Conservation (phyloP, 2,888 invertebrate species). For the Cordilura impudica region DNA sequence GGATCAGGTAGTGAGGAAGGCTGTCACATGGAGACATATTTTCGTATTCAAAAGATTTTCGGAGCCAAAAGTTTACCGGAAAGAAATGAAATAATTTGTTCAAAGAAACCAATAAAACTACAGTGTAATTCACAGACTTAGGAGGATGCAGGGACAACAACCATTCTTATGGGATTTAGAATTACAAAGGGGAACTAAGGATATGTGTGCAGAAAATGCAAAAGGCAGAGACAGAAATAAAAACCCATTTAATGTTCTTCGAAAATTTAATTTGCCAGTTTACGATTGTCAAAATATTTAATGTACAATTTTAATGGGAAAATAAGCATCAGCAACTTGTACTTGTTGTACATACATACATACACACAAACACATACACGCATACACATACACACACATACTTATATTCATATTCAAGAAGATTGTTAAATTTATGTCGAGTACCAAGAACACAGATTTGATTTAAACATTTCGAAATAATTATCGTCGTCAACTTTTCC, state of each 20-base stretch:
- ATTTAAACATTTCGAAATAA: not conserved
- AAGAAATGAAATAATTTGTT: no score
- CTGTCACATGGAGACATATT: no score
- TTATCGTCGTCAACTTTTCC: not conserved
- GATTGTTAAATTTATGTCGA: constrained; percentile 2
- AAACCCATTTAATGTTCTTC: constrained; percentile 15
- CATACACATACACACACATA: not conserved
- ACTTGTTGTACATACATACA: not conserved
- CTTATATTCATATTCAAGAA: not conserved
- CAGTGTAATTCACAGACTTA: no score
- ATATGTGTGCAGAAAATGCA: no score
- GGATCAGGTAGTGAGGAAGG: no score
- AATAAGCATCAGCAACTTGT: constrained; percentile 9
- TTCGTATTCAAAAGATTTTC: no score
- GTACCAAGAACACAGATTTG: not conserved
- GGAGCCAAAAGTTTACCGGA: no score
- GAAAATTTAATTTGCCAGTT: constrained; percentile 20
- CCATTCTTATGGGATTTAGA: no score
- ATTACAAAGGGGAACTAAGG: no score
- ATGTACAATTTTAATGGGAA: constrained; percentile 24
- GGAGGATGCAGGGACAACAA: no score
- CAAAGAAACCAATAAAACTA: no score
- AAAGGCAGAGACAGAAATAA: not conserved
- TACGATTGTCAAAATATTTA: constrained; percentile 30
- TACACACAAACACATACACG: no score